Conservation (phyloP, 2,888 invertebrate genomes). For the Caenorhabditis angaria region DNA sequence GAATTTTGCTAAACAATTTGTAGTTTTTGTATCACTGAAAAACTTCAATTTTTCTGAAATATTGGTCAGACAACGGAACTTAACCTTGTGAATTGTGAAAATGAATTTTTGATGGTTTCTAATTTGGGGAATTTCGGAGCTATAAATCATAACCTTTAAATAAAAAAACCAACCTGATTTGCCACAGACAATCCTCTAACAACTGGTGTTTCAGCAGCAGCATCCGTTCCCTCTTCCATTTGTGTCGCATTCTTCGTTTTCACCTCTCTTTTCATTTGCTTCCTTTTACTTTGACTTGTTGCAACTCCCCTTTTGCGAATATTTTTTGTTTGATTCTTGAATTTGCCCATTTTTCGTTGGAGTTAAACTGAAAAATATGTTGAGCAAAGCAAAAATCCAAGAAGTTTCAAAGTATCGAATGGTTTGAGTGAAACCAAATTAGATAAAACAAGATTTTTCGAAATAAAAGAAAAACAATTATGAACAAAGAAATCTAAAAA, state of each 20-base stretch:
- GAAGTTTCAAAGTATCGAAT: neutral
- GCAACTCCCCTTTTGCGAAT: slow-evolving; percentile 31
- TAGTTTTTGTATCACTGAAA: neutral
- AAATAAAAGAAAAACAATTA: neutral
- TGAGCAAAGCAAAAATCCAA: slow-evolving; percentile 15
- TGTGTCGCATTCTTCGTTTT: slow-evolving; percentile 21
- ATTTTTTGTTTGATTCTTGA: slow-evolving; percentile 40
- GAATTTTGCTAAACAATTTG: neutral
- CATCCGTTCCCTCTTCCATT: slow-evolving; percentile 29
- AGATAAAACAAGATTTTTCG: neutral
- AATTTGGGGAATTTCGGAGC: neutral
- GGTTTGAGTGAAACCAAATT: neutral
- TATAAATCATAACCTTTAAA: neutral
- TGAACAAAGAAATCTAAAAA: neutral
- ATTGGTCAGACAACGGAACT: neutral
- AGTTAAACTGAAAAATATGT: slow-evolving; percentile 9
- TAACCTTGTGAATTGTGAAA: too few species aligned
- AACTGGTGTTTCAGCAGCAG: slow-evolving; percentile 11
- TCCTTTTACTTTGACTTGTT: slow-evolving; percentile 9
- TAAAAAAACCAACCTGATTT: slow-evolving; percentile 13
- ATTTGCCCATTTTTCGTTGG: slow-evolving; percentile 35
- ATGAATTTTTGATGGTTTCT: neutral
- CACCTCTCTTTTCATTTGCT: slow-evolving; percentile 28
- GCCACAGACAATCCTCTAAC: slow-evolving; percentile 37
- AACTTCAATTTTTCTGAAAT: neutral